Conservation (phyloP, 2,113 vertebrate genomes). For the Pelobates fuscus region DNA sequence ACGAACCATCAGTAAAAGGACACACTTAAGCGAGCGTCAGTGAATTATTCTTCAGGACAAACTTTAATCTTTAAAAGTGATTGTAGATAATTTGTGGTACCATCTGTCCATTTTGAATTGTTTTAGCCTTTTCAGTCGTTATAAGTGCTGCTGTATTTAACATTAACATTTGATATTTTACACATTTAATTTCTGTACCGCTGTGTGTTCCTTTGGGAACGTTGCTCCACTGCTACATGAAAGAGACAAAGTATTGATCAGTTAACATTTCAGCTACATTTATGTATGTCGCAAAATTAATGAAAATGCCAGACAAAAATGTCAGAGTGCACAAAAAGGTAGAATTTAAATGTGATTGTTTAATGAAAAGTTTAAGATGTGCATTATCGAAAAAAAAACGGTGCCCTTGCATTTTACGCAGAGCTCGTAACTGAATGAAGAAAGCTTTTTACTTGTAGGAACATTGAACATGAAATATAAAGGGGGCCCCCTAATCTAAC, state of each 20-base stretch:
- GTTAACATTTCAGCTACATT: slow-evolving; percentile 92
- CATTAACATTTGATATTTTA: slow-evolving; percentile 94
- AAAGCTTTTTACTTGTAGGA: slow-evolving; percentile 67
- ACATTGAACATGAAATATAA: slow-evolving; percentile 64
- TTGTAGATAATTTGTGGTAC: slow-evolving; percentile 86
- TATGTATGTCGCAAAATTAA: slow-evolving; percentile 85
- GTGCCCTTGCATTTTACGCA: slow-evolving; percentile 64
- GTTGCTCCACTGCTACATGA: slow-evolving; percentile 73
- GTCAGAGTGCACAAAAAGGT: slow-evolving; percentile 84
- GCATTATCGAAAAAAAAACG: slow-evolving; percentile 73
- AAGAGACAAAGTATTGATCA: slow-evolving; percentile 94
- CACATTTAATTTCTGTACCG: slow-evolving; percentile 89
- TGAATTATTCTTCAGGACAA: slow-evolving; percentile 78
- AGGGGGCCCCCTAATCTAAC: slow-evolving; percentile 52
- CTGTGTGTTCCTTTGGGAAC: slow-evolving; percentile 73
- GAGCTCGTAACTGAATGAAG: slow-evolving; percentile 65
- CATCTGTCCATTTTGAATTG: slow-evolving; percentile 81
- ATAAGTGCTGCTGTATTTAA: slow-evolving; percentile 80
- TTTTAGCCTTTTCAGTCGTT: slow-evolving; percentile 82
- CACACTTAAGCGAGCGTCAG: slow-evolving; percentile 71
- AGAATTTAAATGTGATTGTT: slow-evolving; percentile 79
- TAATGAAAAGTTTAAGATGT: slow-evolving; percentile 79
- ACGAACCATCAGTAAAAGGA: slow-evolving; percentile 76
- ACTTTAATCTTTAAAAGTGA: slow-evolving; percentile 86
- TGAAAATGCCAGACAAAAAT: slow-evolving; percentile 91